These are phyloP conservation scores for Artemisiospiza belli DNA, from an alignment of 2,113 vertebrate genomes.

Conservation along the genomic window DNA sequence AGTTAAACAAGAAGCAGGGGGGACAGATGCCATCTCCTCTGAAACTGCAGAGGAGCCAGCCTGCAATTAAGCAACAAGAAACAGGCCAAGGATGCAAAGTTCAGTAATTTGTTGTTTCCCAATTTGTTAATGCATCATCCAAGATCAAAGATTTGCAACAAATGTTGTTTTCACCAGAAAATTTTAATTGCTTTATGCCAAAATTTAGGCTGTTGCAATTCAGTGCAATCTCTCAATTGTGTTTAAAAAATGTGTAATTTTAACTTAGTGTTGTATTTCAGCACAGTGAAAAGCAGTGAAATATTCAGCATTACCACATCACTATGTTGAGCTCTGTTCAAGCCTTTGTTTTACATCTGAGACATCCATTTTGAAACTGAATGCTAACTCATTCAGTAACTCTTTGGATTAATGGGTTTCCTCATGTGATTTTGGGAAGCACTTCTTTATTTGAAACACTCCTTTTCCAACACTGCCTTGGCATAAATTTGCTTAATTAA, in stretches of 20 bases:
- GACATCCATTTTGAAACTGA: not conserved
- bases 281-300: not conserved
- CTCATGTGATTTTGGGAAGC: not conserved
- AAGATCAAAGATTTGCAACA: not conserved
- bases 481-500: not conserved
- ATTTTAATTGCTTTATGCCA: not conserved
- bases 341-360: not conserved
- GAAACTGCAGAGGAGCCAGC: not conserved
- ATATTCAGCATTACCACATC: not conserved
- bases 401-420: not conserved
- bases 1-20: not conserved
- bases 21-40: not conserved
- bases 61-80: not conserved
- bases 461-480: not conserved
- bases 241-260: not conserved
- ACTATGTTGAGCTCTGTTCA: not conserved
- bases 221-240: not conserved
- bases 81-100: not conserved
- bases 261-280: conserved; percentile 4
- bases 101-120: not conserved
- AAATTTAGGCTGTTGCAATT: conserved; percentile 3
- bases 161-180: not conserved
- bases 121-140: not conserved
- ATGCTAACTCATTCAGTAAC: not conserved
- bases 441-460: not conserved